These are phyloP conservation scores for Scaptomyza graminum DNA, from an alignment of 1,140 invertebrate genomes.

Conservation along the genomic window DNA sequence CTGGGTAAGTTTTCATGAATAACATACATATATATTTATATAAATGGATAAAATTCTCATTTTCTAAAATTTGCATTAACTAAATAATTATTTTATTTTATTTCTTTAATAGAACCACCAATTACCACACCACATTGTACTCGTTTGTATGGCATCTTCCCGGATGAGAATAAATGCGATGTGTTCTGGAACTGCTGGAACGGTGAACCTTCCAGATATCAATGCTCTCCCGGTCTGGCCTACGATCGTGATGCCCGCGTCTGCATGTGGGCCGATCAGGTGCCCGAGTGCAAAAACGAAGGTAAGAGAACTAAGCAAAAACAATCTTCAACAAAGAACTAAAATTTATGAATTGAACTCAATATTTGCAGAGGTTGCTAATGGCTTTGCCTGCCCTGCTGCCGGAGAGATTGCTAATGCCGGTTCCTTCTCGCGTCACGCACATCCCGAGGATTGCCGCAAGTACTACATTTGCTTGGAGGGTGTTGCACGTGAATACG, in stretches of 20 bases:
- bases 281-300: constrained; percentile 94
- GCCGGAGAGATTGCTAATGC: constrained; percentile 91
- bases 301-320: constrained; percentile 85
- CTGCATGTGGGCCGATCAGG: constrained; percentile 97
- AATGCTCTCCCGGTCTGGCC: constrained; percentile 96
- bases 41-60: no score
- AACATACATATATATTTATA: no score
- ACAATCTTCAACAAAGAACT: neutral
- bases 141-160: constrained; percentile 95
- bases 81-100: no score
- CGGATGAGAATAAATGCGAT: constrained; percentile 94
- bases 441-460: constrained; percentile 96
- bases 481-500: constrained; percentile 95
- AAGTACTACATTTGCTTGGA: constrained; percentile 98
- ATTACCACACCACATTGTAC: constrained; percentile 93
- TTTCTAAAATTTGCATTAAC: no score
- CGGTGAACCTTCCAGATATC: constrained; percentile 95
- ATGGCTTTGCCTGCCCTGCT: constrained; percentile 94
- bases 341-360: neutral
- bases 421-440: constrained; percentile 96
- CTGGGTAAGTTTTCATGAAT: constrained; percentile 88
- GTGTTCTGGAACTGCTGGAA: constrained; percentile 99
- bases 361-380: constrained; percentile 90
- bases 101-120: constrained; percentile 88
- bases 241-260: constrained; percentile 96